Evolutionary conservation across 2,113 vertebrate species (phyloP), one percentile per base, ranked within the genome.

Genomic region (Pelodiscus sinensis): DNA sequence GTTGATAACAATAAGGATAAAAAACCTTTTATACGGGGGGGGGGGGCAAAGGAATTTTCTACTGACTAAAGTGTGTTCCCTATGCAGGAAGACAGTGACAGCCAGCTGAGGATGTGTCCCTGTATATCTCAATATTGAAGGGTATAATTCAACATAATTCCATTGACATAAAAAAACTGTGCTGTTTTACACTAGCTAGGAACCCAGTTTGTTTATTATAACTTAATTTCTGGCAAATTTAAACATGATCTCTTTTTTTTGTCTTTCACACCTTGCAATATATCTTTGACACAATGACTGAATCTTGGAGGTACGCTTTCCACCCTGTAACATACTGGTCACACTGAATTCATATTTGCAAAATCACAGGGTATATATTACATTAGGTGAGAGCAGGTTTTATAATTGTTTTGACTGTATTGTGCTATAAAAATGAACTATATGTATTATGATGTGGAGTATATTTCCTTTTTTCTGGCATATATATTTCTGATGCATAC

Each of bases 371-470:
- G 3, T 29, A 6, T 81, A 14, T 62, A 2, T 12, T 87, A 18
- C 14, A 58, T 87, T 81, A 86, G 68, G 2, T 4, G 83, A 84
- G 2, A 82, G n/a, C 68, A 81, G 3, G 16, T 50, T 50, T n/a
- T 75, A 50, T 0, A 1, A 81, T 29, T 55, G 82, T 51, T 81
- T 90, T 56, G 65, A 4, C 52, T 27, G 1, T n/a, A 55, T 6
- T 50, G 10, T 60, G 90, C 90, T 89, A 90, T 31, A 51, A 92
- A 91, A 57, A 24, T 51, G 52, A 89, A 50, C 35, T 52, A 10
- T 9, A 91, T 44, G 0, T 65, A 54, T 56, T 54, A 9, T 71
- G 3, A 31, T 65, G 1, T 79, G 4, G 78, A 54, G 5, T 85
- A 4, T 86, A 11, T 88, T 71, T 62, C 11, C 2, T 89, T 92